These are phyloP conservation scores for Clistopyga incitator DNA, from an alignment of 2,888 invertebrate species.

Conservation along the genomic window DNA sequence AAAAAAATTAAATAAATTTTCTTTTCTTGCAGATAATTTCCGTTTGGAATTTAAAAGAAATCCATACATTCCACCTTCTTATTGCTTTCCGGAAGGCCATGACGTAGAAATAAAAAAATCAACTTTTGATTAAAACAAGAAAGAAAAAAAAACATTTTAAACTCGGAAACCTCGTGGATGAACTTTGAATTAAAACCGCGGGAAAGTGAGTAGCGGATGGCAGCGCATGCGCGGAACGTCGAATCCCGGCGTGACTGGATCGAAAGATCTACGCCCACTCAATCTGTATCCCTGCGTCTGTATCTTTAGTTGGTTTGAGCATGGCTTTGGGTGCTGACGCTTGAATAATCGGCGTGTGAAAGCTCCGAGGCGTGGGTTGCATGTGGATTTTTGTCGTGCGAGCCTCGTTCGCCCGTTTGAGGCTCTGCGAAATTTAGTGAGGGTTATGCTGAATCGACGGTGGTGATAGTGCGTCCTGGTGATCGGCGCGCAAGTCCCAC, in stretches of 20 bases:
- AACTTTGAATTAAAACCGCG: background rate
- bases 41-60: no score
- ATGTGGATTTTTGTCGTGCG: slow-evolving; percentile 48
- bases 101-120: no score
- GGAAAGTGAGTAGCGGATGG: background rate
- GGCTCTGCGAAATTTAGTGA: slow-evolving; percentile 31
- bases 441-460: slow-evolving; percentile 17
- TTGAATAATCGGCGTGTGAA: slow-evolving; percentile 47
- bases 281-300: slow-evolving; percentile 37
- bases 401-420: slow-evolving; percentile 30
- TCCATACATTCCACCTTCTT: no score
- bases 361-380: slow-evolving; percentile 51
- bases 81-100: no score
- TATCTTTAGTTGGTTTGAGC: slow-evolving; percentile 67
- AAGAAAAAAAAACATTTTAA: no score
- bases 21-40: no score
- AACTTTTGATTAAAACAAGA: no score
- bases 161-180: no score
- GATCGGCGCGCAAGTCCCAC: slow-evolving; percentile 20
- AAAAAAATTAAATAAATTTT: no score
- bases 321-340: slow-evolving; percentile 67
- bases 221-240: slow-evolving; percentile 8
- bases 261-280: slow-evolving; percentile 57
- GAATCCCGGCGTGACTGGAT: slow-evolving; percentile 31
- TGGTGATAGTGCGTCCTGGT: background rate